Evolutionary conservation across 2,113 vertebrate genomes (phyloP), one percentile per base, ranked within the genome.

Genomic region (Suncus etruscus): DNA sequence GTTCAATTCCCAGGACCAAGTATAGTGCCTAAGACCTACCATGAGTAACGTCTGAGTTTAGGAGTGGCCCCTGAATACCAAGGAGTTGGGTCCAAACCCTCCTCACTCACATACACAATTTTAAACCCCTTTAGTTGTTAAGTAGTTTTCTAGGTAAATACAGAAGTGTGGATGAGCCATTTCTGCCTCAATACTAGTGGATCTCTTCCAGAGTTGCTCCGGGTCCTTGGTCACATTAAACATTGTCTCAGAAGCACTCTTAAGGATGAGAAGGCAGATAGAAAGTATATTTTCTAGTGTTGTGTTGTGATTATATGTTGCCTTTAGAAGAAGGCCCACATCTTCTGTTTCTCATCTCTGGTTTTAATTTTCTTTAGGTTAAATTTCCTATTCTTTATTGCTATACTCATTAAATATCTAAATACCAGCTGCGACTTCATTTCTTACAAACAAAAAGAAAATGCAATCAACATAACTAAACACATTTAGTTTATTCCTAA

Each of bases 361-460:
- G 58, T 89, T 93, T 91, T 73, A 87, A 77, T 91, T 89, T 22
- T 83, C n/a, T 91, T 93, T 69, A 80, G 69, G 75, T 87, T 93
- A 92, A 86, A 72, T 83, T 93, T 85, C 68, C 16, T 87, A 29
- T 50, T 89, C 32, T 92, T 63, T 91, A 70, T 70, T 88, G 83
- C n/a, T 93, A 68, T 95, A 32, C 25, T 77, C 25, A 68, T 86
- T 91, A 93, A 92, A 94, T 92, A 95, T 77, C 72, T 54, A 92
- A 92, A 73, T 91, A 29, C 88, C 95, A 95, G 82, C 86, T 93
- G 63, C 14, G n/a, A 83, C 63, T 95, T 83, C 54, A 50, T 85
- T 92, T 95, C 74, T 87, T 91, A 79, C 50, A 94, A 94, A 91
- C 86, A 94, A 94, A 94, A 54, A 94, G n/a, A 85, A 95, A 94